Evolutionary conservation across 2,113 vertebrate species (phyloP).

Genomic region (Cercopithecus mona): DNA sequence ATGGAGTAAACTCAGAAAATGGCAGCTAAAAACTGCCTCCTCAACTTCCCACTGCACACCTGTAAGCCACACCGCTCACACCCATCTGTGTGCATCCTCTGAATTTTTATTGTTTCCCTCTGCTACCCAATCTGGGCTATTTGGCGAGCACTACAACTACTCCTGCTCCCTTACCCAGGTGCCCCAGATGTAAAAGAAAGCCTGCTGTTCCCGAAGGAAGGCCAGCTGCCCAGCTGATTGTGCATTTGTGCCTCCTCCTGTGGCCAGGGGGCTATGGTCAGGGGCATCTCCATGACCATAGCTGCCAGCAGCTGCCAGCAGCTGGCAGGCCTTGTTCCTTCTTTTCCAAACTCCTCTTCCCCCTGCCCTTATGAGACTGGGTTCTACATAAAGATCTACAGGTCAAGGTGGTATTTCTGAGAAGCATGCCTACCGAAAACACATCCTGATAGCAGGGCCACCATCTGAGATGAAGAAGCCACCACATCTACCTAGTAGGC

Average conservation of each 20-base stretch:
- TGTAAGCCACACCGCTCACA: neutral
- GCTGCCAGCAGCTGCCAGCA: no score
- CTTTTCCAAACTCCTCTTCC: neutral
- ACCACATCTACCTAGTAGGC: neutral
- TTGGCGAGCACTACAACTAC: neutral
- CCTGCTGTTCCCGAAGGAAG: neutral
- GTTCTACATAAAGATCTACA: neutral
- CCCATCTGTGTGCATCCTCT: neutral
- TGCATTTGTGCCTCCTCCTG: neutral
- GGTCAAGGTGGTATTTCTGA: neutral
- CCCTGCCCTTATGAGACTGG: neutral
- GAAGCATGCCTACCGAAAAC: neutral
- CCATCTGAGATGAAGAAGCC: neutral
- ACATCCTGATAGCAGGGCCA: neutral
- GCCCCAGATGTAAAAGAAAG: slow-evolving; percentile 7
- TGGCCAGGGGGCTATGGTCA: neutral
- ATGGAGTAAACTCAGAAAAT: slow-evolving; percentile 39
- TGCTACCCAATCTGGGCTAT: neutral
- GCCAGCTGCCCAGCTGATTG: neutral
- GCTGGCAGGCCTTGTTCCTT: neutral
- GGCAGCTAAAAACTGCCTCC: neutral
- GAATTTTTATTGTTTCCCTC: neutral
- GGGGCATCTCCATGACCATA: neutral
- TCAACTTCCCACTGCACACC: neutral
- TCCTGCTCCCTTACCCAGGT: neutral